These are phyloP conservation scores for Nudaria mundana DNA, from an alignment of 2,888 invertebrate genomes.

Conservation along the genomic window DNA sequence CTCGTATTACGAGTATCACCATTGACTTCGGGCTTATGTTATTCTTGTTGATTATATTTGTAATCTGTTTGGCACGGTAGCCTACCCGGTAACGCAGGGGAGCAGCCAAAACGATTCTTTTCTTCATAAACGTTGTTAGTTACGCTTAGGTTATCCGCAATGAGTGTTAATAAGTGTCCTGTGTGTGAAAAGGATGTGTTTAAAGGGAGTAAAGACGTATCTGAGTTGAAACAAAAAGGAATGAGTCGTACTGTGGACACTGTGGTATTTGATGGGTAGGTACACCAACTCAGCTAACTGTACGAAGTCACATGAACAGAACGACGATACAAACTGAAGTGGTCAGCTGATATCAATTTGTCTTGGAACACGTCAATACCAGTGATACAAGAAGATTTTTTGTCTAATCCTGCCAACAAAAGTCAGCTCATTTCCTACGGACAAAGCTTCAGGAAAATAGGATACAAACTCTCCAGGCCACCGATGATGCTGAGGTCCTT, in stretches of 20 bases:
- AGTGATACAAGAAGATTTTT: background rate
- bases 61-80: background rate
- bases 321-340: background rate
- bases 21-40: background rate
- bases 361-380: background rate
- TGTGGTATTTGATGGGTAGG: background rate
- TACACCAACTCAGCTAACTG: background rate
- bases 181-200: background rate
- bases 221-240: background rate
- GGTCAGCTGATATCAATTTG: background rate
- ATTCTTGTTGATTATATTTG: background rate
- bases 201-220: background rate
- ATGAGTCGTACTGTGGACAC: background rate
- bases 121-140: too few species aligned
- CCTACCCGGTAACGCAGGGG: background rate
- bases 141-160: background rate
- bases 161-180: constrained; percentile 3
- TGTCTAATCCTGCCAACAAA: background rate
- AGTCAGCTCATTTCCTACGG: background rate
- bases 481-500: background rate
- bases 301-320: background rate
- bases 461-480: background rate
- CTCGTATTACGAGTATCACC: background rate
- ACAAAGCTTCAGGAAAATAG: background rate
- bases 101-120: background rate